phyloP scores from a whole-genome alignment of 1,140 invertebrate species.

The Chionoecetes opilio region DNA sequence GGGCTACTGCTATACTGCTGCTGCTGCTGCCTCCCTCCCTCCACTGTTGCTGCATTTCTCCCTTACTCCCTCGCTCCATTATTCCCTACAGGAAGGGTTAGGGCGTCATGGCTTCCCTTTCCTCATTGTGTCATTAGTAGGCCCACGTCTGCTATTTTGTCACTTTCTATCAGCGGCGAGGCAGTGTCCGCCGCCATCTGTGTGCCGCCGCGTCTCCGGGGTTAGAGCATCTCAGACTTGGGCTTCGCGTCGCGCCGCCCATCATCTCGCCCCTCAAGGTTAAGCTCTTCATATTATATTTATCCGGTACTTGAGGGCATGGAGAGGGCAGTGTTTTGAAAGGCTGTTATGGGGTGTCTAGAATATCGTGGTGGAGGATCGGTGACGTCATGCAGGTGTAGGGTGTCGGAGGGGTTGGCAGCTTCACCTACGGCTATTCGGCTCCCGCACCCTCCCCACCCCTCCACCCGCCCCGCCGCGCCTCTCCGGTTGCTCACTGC shows the following conservation, averaged over 20 bases:
- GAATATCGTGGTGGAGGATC: background rate
- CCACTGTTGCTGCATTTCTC: background rate
- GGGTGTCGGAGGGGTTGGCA: slow-evolving; percentile 63
- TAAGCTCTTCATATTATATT: background rate
- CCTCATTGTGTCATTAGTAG: background rate
- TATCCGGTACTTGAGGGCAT: background rate
- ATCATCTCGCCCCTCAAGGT: background rate
- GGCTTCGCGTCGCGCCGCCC: background rate
- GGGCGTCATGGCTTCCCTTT: background rate
- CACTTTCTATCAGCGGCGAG: slow-evolving; percentile 57
- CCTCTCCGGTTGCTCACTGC: background rate
- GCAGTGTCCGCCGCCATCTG: slow-evolving; percentile 57
- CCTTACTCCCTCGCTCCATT: background rate
- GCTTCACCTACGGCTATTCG: slow-evolving; percentile 62
- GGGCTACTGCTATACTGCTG: background rate
- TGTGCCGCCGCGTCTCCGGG: background rate
- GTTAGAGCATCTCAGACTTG: background rate
- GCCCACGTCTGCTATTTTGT: slow-evolving; percentile 45
- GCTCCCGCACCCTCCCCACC: slow-evolving; percentile 39
- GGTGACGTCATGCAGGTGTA: slow-evolving; percentile 49
- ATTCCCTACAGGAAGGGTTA: background rate
- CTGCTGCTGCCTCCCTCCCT: background rate
- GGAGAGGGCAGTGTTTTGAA: slow-evolving; percentile 10
- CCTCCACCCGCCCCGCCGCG: background rate
- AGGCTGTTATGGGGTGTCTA: background rate